These are phyloP conservation scores for Eurystomus glaucurus DNA, from an alignment of 2,797 vertebrate species.

Conservation along the genomic window DNA sequence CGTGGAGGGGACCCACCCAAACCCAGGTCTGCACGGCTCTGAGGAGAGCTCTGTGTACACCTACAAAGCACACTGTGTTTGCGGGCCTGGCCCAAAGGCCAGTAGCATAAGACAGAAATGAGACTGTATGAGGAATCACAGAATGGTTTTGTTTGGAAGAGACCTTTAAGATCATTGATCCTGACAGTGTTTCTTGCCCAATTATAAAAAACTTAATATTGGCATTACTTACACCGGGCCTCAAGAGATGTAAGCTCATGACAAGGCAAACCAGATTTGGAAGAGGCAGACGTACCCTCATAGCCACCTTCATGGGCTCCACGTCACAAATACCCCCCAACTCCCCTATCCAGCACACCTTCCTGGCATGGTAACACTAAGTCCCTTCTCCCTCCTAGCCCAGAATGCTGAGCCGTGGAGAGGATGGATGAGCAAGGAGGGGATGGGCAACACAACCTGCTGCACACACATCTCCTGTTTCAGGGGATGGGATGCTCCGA, in stretches of 20 bases:
- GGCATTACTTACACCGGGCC: neutral
- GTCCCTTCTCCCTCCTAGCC: neutral
- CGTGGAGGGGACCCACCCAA: accelerated
- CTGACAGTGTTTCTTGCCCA: neutral
- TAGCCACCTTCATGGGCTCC: neutral
- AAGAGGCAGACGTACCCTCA: neutral
- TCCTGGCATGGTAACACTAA: neutral
- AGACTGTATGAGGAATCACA: neutral
- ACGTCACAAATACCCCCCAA: neutral
- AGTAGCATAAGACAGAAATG: neutral
- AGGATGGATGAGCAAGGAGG: neutral
- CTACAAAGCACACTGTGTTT: accelerated
- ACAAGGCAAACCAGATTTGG: neutral
- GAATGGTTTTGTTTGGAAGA: no score
- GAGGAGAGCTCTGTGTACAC: neutral
- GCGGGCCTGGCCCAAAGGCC: neutral
- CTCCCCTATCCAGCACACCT: neutral
- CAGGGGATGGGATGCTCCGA: neutral
- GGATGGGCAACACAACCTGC: neutral
- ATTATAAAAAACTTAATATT: neutral
- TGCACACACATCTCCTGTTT: neutral
- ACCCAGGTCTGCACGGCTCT: accelerated
- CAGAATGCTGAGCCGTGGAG: neutral
- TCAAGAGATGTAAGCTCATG: accelerated
- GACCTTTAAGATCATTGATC: neutral